A percentile compares a stretch with the other conserved stretches of the same genome.
These are phyloP conservation scores for Sialis lutaria DNA, from an alignment of 2,888 invertebrate species.

Conservation along the genomic window DNA sequence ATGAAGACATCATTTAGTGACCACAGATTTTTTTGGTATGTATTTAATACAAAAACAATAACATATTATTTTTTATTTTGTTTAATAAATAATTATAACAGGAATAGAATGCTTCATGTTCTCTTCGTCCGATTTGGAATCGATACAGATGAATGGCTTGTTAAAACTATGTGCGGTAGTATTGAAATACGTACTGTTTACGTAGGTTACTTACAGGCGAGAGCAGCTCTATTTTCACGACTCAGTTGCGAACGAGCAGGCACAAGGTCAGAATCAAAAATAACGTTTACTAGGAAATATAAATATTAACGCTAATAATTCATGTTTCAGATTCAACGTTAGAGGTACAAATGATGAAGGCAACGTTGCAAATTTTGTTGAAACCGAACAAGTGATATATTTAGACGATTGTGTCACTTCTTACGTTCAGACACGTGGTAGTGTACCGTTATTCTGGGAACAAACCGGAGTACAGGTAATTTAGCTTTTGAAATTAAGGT, in stretches of 20 bases:
- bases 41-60: slow-evolving; percentile 2
- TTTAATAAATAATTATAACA: slow-evolving; percentile 17
- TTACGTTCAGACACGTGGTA: slow-evolving; percentile 84
- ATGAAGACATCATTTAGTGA: slow-evolving; percentile 68
- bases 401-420: slow-evolving; percentile 82
- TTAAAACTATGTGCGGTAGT: slow-evolving; percentile 93
- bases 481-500: background rate
- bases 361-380: slow-evolving; percentile 98
- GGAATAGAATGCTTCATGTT: slow-evolving; percentile 89
- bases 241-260: slow-evolving; percentile 96
- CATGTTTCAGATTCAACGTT: slow-evolving; percentile 64
- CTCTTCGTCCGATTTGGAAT: slow-evolving; percentile 85
- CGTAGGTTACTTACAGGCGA: slow-evolving; percentile 84
- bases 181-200: slow-evolving; percentile 97
- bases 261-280: slow-evolving; percentile 40
- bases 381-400: slow-evolving; percentile 95
- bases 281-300: background rate
- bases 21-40: slow-evolving; percentile 90
- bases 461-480: slow-evolving; percentile 84
- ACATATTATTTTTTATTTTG: too few relatives aligned
- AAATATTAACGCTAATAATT: background rate
- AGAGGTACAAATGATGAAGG: slow-evolving; percentile 99
- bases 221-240: slow-evolving; percentile 88
- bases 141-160: slow-evolving; percentile 77
- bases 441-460: slow-evolving; percentile 97